A percentile compares a stretch with the other conserved stretches of the same genome.
Conservation (phyloP, 2,113 vertebrate species). For the Agelaius tricolor region DNA sequence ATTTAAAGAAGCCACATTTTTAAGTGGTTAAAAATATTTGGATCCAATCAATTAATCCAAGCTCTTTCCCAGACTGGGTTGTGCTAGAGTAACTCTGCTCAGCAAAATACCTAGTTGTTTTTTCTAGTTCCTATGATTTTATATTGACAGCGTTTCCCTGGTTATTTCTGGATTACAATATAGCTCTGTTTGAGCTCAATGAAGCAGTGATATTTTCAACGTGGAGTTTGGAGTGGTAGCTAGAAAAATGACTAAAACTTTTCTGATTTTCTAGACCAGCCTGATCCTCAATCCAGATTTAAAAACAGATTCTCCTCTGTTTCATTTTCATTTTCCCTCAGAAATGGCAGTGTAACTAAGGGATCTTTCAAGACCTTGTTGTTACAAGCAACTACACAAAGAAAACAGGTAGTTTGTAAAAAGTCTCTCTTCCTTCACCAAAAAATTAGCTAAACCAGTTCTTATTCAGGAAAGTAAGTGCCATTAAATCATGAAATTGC, state of each 20-base stretch:
- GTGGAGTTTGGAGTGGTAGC: not conserved
- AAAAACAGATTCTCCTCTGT: not conserved
- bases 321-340: not conserved
- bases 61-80: not conserved
- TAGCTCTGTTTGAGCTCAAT: not conserved
- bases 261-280: not conserved
- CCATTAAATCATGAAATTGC: slow-evolving; percentile 37
- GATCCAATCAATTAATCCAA: not conserved
- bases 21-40: not conserved
- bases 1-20: not conserved
- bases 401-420: not conserved
- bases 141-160: not conserved
- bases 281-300: not conserved
- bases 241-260: not conserved
- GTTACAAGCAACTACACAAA: not conserved
- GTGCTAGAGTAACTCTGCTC: not conserved
- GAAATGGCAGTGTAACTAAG: not conserved
- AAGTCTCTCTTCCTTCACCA: not conserved
- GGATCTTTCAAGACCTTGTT: not conserved
- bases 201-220: not conserved
- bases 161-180: not conserved
- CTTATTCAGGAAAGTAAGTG: slow-evolving; percentile 1
- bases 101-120: not conserved
- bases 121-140: not conserved
- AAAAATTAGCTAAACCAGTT: slow-evolving; percentile 3